phyloP scores from a whole-genome alignment of 2,888 invertebrate genomes.

The Hermaeophaga mercurialis region DNA sequence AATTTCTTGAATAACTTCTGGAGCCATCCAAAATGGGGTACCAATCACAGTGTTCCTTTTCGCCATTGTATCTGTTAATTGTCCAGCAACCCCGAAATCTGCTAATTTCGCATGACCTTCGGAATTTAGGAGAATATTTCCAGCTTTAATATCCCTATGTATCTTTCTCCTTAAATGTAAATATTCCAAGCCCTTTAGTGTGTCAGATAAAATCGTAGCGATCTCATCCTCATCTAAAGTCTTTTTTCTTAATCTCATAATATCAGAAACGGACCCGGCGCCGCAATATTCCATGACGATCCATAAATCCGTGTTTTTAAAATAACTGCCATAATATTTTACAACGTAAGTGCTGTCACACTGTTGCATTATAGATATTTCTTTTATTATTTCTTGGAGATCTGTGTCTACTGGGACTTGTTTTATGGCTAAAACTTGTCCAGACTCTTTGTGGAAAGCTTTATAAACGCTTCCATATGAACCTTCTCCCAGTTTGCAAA shows the following conservation, averaged over 20 bases:
- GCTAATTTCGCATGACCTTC: conserved; percentile 98
- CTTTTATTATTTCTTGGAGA: conserved; percentile 98
- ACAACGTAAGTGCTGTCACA: conserved; percentile 99
- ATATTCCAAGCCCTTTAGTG: conserved; percentile 45
- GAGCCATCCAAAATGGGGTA: conserved; percentile 98
- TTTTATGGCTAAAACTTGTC: conserved; percentile 94
- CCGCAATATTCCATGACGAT: conserved; percentile 99
- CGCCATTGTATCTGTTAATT: conserved; percentile 75
- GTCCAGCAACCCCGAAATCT: conserved; percentile 99
- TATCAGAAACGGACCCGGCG: conserved; percentile 98
- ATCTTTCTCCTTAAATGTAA: conserved; percentile 46
- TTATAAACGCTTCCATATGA: conserved; percentile 98
- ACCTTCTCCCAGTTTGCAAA: conserved; percentile 98
- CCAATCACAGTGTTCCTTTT: conserved; percentile 61
- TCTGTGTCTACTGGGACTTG: conserved; percentile 99
- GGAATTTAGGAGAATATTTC: conserved; percentile 95
- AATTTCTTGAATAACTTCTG: conserved; percentile 97
- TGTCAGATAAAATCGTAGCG: conserved; percentile 45
- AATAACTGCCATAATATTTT: conserved; percentile 99
- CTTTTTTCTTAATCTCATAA: conserved; percentile 96
- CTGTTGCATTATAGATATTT: conserved; percentile 99
- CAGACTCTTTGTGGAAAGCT: conserved; percentile 97
- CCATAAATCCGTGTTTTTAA: conserved; percentile 99
- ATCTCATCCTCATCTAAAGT: conserved; percentile 45
- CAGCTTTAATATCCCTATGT: conserved; percentile 68